Conservation (phyloP, 2,797 vertebrate genomes). For the Melanotaenia parkinsoni region DNA sequence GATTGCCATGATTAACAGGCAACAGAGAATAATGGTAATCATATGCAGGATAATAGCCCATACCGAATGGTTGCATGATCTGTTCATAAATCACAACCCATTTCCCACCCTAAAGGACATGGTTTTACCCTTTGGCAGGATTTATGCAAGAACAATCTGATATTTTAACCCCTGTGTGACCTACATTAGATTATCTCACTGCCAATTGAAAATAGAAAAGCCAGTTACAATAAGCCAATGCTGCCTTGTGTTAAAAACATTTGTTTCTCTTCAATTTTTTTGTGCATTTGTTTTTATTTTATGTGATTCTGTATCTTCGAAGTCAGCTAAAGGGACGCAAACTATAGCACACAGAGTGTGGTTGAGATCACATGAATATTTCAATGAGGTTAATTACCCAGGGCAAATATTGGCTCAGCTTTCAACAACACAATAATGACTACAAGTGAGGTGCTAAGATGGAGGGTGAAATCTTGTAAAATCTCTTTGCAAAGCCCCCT, state of each 20-base stretch:
- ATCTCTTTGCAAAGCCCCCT: constrained; percentile 1
- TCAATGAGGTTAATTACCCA: constrained; percentile 62
- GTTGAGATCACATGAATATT: constrained; percentile 56
- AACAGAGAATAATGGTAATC: constrained; percentile 81
- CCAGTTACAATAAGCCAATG: constrained; percentile 7
- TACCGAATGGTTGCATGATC: constrained; percentile 73
- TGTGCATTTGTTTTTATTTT: not conserved
- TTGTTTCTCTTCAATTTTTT: not conserved
- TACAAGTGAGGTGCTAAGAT: constrained; percentile 17
- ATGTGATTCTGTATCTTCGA: constrained; percentile 14
- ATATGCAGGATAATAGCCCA: constrained; percentile 79
- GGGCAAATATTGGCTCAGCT: constrained; percentile 62
- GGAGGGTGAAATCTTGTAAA: constrained; percentile 16
- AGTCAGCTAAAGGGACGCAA: constrained; percentile 32
- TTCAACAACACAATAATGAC: constrained; percentile 64
- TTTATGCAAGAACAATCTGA: constrained; percentile 55
- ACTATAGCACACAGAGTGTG: constrained; percentile 31
- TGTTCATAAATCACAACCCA: constrained; percentile 72
- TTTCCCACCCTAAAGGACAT: constrained; percentile 67
- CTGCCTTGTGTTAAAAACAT: constrained; percentile 22
- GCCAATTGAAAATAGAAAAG: constrained; percentile 20
- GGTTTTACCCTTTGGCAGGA: constrained; percentile 61
- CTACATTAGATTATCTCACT: constrained; percentile 42
- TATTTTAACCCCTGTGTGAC: constrained; percentile 45
- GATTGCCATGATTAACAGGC: constrained; percentile 79